Evolutionary conservation across 1,140 invertebrate species (phyloP).

Genomic region (Neodiprion fabricii): DNA sequence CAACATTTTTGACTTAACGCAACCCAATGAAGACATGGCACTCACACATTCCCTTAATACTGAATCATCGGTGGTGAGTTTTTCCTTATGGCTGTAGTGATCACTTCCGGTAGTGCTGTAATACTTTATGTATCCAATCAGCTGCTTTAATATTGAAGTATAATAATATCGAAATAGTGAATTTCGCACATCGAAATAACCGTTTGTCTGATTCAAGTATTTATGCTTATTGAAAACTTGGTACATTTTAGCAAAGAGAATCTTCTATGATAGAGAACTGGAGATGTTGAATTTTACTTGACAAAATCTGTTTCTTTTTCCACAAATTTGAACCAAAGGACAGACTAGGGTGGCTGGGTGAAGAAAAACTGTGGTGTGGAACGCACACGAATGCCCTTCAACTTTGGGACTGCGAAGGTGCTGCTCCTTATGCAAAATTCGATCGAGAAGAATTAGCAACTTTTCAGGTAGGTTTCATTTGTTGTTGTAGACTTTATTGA

Average conservation of each 20-base stretch:
- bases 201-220: too few relatives aligned
- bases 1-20: conserved; percentile 82
- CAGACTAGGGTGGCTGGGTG: conserved; percentile 56
- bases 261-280: too few relatives aligned
- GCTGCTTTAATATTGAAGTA: too few relatives aligned
- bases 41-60: conserved; percentile 82
- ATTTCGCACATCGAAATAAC: conserved; percentile 5
- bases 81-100: not conserved
- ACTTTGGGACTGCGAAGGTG: conserved; percentile 72
- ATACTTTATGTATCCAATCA: not conserved
- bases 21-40: conserved; percentile 82
- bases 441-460: conserved; percentile 56
- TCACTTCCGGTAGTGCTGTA: not conserved
- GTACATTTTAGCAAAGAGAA: too few relatives aligned
- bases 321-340: conserved; percentile 45
- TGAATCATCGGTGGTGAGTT: conserved; percentile 77
- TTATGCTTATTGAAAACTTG: too few relatives aligned
- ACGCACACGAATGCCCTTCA: conserved; percentile 77
- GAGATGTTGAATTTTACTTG: too few relatives aligned
- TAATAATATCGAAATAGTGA: not conserved
- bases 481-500: too few relatives aligned
- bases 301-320: too few relatives aligned
- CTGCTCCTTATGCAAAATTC: conserved; percentile 65
- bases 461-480: conserved; percentile 30
- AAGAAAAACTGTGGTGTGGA: conserved; percentile 67